Base-by-base conservation (phyloP, 2,797 vertebrate species). In the Myoxocephalus aenaeus region DNA sequence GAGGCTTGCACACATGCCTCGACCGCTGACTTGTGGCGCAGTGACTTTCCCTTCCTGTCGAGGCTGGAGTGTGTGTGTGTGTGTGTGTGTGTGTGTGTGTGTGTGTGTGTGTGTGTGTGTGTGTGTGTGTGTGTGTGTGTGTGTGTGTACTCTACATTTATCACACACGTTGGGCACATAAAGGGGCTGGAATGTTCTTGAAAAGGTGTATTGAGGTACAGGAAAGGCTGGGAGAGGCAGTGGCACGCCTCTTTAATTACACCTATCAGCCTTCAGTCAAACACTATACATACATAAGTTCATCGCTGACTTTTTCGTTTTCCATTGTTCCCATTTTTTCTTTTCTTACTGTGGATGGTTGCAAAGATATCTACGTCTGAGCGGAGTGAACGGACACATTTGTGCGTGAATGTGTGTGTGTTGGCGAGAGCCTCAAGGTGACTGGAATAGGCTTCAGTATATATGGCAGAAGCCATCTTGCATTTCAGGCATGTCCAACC, bases 21-120 rank as follows among this genome's bases (percentile, higher is more conserved):
- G 22, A 66, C 77, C 64, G 65, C 86, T 85, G 74, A 72, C 76
- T 85, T 62, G 77, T 62, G 83, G 85, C 75, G 76, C 77, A 82
- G 87, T 90, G 89, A 90, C 91, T 91, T 93, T 92, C 81, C 77
- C 86, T 92, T 92, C 88, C 88, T 92, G 87, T 79, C 5, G 63
- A 73, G 66, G 65, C 70, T 71, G 11, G 48, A 68, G 75, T 57
- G 50, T 54, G 46, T 44, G 72, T 65, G 78, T 51, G 64, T 65
- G 78, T 46, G 13, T 51, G 75, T 62, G 44, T 58, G 51, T 42
- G 74, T 62, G 75, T 50, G 75, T 58, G 50, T 59, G 46, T 44
- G 69, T 65, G 78, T 53, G 67, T 65, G 78, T 46, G 58, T 50
- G 73, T 54, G 78, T 51, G 64, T 65, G 78, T 46, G 13, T 51